These are phyloP conservation scores for Sisor rabdophorus DNA, from an alignment of 2,113 vertebrate genomes.

Conservation along the genomic window DNA sequence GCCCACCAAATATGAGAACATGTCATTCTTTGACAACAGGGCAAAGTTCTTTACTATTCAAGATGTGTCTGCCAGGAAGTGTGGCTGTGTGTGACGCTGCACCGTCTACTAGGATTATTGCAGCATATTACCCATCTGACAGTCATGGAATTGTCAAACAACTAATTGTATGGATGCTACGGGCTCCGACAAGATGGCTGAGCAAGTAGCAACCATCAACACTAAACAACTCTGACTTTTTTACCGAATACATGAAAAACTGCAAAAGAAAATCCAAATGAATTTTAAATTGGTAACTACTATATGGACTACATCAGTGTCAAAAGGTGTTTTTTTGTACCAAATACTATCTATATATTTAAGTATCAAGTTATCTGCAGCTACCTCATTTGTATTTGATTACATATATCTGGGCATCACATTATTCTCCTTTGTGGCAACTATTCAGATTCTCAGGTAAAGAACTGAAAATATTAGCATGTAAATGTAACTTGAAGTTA, in stretches of 20 bases:
- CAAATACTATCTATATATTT: conserved; percentile 36
- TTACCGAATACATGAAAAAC: conserved; percentile 23
- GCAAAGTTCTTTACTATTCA: conserved; percentile 83
- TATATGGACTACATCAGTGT: not conserved
- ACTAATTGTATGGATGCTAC: too few relatives aligned
- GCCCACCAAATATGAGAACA: conserved; percentile 82
- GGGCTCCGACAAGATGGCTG: too few relatives aligned
- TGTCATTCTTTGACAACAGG: conserved; percentile 84
- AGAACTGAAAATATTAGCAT: conserved; percentile 22
- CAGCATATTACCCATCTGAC: too few relatives aligned
- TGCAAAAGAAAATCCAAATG: not conserved
- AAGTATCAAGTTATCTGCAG: conserved; percentile 42
- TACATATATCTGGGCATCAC: conserved; percentile 27
- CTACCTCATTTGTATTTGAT: conserved; percentile 54
- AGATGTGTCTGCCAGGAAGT: conserved; percentile 87
- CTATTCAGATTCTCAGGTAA: conserved; percentile 32
- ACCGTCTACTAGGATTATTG: too few relatives aligned
- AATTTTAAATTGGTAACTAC: not conserved
- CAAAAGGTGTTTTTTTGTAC: conserved; percentile 20
- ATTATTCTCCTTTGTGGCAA: conserved; percentile 24
- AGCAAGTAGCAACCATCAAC: conserved; percentile 3
- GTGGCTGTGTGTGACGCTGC: conserved; percentile 83
- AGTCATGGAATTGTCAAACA: too few relatives aligned
- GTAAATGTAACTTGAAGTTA: conserved; percentile 26
- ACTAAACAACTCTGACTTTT: conserved; percentile 22